A percentile compares a stretch with the other conserved stretches of the same genome.
Conservation (phyloP, 2,888 invertebrate genomes). For the Aradus depressus region DNA sequence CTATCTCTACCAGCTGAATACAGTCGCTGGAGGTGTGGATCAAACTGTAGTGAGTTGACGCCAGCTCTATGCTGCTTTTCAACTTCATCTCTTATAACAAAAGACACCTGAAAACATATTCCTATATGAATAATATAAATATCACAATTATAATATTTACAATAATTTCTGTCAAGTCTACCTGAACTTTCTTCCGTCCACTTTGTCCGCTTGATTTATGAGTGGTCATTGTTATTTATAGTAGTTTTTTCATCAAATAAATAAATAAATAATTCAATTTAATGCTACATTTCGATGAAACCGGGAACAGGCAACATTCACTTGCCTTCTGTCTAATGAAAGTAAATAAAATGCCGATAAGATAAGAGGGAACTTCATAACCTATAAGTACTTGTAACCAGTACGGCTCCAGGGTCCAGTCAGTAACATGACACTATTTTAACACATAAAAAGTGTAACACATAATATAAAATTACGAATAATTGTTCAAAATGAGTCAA, state of each 20-base stretch:
- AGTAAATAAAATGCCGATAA: too few relatives aligned
- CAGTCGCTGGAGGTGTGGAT: slow-evolving; percentile 71
- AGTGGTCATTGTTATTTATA: slow-evolving; percentile 37
- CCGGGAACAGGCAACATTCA: too few relatives aligned
- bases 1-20: slow-evolving; percentile 96
- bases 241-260: too few relatives aligned
- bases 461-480: too few relatives aligned
- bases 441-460: too few relatives aligned
- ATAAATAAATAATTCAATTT: too few relatives aligned
- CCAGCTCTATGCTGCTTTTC: slow-evolving; percentile 91
- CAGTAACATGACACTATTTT: too few relatives aligned
- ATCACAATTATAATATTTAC: background rate
- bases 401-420: too few relatives aligned
- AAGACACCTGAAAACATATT: slow-evolving; percentile 63
- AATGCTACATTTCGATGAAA: too few relatives aligned
- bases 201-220: slow-evolving; percentile 42
- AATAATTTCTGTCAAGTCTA: slow-evolving; percentile 30
- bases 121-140: slow-evolving; percentile 1
- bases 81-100: slow-evolving; percentile 93
- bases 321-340: too few relatives aligned
- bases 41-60: slow-evolving; percentile 89
- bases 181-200: slow-evolving; percentile 45
- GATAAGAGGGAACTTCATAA: slow-evolving; percentile 14
- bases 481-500: too few relatives aligned
- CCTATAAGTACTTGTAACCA: too few relatives aligned